Percentiles rank a stretch among this genome's conserved stretches.
Conservation (phyloP, 92 coral and sea anemone species). For the Porites divaricata region DNA sequence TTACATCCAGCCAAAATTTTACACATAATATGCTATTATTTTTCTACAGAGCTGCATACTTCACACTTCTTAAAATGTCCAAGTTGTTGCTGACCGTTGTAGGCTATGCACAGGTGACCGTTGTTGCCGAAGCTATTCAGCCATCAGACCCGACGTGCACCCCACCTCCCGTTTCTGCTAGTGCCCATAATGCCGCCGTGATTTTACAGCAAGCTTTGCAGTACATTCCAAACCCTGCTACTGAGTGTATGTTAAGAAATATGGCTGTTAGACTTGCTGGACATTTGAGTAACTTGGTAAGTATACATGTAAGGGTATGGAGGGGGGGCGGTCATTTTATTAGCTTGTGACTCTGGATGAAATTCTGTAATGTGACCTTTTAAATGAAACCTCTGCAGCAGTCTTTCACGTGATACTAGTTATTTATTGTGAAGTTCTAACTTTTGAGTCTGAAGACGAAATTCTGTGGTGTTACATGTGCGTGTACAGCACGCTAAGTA, state of each 20-base stretch:
- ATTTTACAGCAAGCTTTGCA: slow-evolving; percentile 92
- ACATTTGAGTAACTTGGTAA: slow-evolving; percentile 81
- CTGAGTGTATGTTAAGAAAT: slow-evolving; percentile 92
- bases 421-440: no score
- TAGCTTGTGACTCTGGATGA: no score
- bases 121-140: slow-evolving; percentile 96
- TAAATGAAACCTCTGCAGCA: no score
- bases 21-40: background rate
- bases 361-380: no score
- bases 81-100: slow-evolving; percentile 89
- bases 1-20: no score
- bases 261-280: slow-evolving; percentile 91
- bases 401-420: no score
- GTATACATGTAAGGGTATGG: background rate
- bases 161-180: slow-evolving; percentile 79
- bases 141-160: slow-evolving; percentile 67
- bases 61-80: slow-evolving; percentile 83
- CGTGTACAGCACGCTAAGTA: no score
- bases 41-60: slow-evolving; percentile 81
- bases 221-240: slow-evolving; percentile 90
- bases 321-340: no score
- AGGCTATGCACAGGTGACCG: slow-evolving; percentile 94
- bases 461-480: no score
- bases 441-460: no score
- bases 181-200: slow-evolving; percentile 95